Conservation (phyloP, 2,888 invertebrate species). For the Masnerella sp. region DNA sequence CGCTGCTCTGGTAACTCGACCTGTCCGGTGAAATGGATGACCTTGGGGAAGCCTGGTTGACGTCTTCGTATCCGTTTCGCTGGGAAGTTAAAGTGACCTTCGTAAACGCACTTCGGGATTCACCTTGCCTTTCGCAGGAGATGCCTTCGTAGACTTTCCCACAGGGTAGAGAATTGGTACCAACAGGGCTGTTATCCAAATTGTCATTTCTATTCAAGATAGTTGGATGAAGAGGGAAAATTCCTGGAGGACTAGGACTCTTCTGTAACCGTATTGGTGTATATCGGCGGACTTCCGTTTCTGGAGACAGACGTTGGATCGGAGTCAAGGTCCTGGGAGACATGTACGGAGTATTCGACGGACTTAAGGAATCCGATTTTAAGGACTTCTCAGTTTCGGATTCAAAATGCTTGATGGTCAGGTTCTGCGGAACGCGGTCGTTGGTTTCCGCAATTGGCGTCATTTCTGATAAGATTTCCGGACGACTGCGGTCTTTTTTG, state of each 20-base stretch:
- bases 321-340: conserved; percentile 77
- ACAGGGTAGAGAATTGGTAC: conserved; percentile 59
- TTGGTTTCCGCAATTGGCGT: conserved; percentile 59
- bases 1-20: conserved; percentile 86
- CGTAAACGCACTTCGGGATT: conserved; percentile 88
- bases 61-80: conserved; percentile 71
- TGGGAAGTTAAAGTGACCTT: conserved; percentile 82
- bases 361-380: conserved; percentile 79
- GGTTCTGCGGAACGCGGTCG: conserved; percentile 73
- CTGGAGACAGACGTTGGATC: conserved; percentile 79
- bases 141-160: conserved; percentile 69
- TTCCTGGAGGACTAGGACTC: conserved; percentile 70
- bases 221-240: conserved; percentile 60
- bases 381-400: conserved; percentile 75
- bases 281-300: conserved; percentile 67
- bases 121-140: conserved; percentile 65
- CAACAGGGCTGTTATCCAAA: conserved; percentile 48
- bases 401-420: conserved; percentile 73
- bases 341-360: conserved; percentile 79
- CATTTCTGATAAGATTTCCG: conserved; percentile 58
- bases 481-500: conserved; percentile 63
- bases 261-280: conserved; percentile 63
- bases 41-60: conserved; percentile 80
- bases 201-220: conserved; percentile 56
- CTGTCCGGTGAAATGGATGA: conserved; percentile 88